A percentile compares a stretch with the other conserved stretches of the same genome.
Conservation (phyloP, 2,797 vertebrate species). For the Dendrocincla fuliginosa region DNA sequence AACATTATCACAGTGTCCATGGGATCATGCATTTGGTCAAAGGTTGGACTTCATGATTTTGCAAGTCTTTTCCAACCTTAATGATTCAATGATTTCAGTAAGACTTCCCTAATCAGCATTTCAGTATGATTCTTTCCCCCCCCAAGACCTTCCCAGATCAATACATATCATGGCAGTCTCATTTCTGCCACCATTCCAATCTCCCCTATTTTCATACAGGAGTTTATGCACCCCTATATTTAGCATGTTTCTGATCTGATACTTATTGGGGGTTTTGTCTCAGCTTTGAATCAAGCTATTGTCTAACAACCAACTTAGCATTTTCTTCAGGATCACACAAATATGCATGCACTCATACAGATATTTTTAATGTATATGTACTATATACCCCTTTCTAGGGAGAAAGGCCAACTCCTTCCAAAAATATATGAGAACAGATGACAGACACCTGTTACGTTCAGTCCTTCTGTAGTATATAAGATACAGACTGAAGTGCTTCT, state of each 20-base stretch:
- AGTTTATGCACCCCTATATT: neutral
- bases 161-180: neutral
- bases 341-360: neutral
- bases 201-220: neutral
- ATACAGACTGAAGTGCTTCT: neutral
- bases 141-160: neutral
- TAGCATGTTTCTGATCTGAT: neutral
- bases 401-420: neutral
- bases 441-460: constrained; percentile 19
- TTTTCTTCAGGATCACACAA: neutral
- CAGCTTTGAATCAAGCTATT: neutral
- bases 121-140: accelerated
- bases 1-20: neutral
- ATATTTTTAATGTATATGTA: neutral
- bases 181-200: neutral
- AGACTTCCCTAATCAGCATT: neutral
- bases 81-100: neutral
- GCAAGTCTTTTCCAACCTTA: neutral
- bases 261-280: neutral
- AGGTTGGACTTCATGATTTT: neutral
- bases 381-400: neutral
- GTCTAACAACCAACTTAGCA: neutral
- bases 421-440: neutral
- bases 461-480: neutral
- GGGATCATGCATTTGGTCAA: neutral